These are phyloP conservation scores for Apostichopus japonicus DNA, from an alignment of 35 echinoderm and acorn worm genomes.

Conservation along the genomic window DNA sequence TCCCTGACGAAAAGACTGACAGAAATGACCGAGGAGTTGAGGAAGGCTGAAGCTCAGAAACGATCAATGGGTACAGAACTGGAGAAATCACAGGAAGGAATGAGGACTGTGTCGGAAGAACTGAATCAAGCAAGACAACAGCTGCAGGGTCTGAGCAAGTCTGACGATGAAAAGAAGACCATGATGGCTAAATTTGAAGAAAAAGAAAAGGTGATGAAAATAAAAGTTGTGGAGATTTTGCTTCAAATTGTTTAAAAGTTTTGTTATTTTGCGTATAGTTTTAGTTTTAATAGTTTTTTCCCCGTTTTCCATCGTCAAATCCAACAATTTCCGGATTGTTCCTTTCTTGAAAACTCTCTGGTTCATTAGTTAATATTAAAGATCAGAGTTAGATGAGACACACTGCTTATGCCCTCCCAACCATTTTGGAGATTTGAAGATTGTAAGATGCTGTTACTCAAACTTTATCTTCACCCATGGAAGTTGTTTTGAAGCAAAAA, in stretches of 20 bases:
- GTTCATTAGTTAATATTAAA: too few relatives aligned
- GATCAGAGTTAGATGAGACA: too few relatives aligned
- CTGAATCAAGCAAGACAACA: constrained; percentile 58
- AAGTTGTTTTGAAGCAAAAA: background rate
- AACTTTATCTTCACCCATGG: background rate
- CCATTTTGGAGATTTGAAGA: too few relatives aligned
- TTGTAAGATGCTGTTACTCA: too few relatives aligned
- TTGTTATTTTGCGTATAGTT: too few relatives aligned
- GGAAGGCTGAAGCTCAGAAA: constrained; percentile 72
- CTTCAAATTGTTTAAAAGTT: too few relatives aligned
- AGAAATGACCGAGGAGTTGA: constrained; percentile 82
- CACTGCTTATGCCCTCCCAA: too few relatives aligned
- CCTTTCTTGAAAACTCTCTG: too few relatives aligned
- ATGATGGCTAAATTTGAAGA: constrained; percentile 64
- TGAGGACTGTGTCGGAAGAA: constrained; percentile 51
- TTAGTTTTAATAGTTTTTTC: too few relatives aligned
- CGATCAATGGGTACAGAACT: constrained; percentile 56
- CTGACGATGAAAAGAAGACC: constrained; percentile 62
- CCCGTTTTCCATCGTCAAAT: too few relatives aligned
- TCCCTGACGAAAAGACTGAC: constrained; percentile 76
- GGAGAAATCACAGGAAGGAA: constrained; percentile 47
- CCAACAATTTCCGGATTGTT: too few relatives aligned
- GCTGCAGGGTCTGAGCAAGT: constrained; percentile 59
- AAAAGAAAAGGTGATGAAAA: constrained; percentile 70
- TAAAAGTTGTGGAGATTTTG: too few relatives aligned